These are phyloP conservation scores for Drosophila chauvacae DNA, from an alignment of 1,140 invertebrate species.

Conservation along the genomic window DNA sequence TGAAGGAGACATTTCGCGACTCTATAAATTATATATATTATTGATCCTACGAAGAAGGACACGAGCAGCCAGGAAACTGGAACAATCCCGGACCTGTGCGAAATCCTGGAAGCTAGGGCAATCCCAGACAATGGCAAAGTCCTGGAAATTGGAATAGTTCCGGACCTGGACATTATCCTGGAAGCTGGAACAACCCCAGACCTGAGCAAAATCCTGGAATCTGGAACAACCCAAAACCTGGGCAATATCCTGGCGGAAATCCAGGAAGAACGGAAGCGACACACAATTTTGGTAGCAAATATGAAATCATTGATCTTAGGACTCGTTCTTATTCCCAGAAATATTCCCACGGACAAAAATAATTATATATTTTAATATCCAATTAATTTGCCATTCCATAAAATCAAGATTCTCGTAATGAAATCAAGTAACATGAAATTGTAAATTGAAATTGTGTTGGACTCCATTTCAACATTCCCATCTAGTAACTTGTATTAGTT, in stretches of 20 bases:
- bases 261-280: neutral
- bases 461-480: neutral
- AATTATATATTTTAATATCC: neutral
- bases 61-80: neutral
- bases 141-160: neutral
- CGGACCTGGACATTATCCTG: neutral
- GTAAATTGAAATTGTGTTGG: no score
- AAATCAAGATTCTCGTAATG: neutral
- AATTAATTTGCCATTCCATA: neutral
- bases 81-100: neutral
- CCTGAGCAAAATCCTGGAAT: neutral
- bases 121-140: neutral
- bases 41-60: slow-evolving; percentile 1
- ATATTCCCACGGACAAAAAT: neutral
- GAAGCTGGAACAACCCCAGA: neutral
- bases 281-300: neutral
- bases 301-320: neutral
- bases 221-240: neutral
- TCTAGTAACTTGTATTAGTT: neutral
- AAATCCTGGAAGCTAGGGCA: neutral
- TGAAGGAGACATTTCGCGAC: no score
- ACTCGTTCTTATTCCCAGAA: neutral
- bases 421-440: neutral
- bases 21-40: no score
- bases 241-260: neutral